phyloP scores from a whole-genome alignment of 2,797 vertebrate species.

The Sebastiscus albofasciatus region DNA sequence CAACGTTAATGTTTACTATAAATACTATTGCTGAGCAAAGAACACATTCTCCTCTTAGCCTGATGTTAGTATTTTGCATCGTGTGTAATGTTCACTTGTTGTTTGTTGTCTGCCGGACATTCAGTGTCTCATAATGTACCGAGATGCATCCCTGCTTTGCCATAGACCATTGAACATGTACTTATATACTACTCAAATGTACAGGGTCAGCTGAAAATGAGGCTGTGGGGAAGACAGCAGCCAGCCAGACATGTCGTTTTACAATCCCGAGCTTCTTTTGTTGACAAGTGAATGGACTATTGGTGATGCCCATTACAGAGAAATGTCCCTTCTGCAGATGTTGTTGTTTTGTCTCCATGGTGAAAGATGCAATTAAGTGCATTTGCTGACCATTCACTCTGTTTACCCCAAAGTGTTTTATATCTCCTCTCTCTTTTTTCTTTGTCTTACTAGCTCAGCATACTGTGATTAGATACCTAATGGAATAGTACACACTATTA shows the following conservation, averaged over 20 bases:
- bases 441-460: neutral
- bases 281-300: constrained; percentile 19
- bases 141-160: neutral
- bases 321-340: constrained; percentile 7
- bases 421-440: neutral
- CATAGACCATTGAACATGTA: neutral
- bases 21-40: neutral
- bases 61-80: neutral
- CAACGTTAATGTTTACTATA: neutral
- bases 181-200: neutral
- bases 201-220: constrained; percentile 14
- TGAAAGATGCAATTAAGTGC: constrained; percentile 34
- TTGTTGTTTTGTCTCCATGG: constrained; percentile 29
- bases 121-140: neutral
- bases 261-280: constrained; percentile 1
- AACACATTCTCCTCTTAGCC: neutral
- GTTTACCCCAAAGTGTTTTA: neutral
- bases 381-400: constrained; percentile 26
- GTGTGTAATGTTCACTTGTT: neutral
- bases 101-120: neutral
- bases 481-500: neutral
- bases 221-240: neutral
- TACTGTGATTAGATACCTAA: neutral
- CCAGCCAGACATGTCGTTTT: constrained; percentile 21
- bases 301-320: constrained; percentile 27